Percentiles rank a stretch among this genome's conserved stretches.
Conservation (phyloP, 1,140 invertebrate species). For the Calephelis nemesis region DNA sequence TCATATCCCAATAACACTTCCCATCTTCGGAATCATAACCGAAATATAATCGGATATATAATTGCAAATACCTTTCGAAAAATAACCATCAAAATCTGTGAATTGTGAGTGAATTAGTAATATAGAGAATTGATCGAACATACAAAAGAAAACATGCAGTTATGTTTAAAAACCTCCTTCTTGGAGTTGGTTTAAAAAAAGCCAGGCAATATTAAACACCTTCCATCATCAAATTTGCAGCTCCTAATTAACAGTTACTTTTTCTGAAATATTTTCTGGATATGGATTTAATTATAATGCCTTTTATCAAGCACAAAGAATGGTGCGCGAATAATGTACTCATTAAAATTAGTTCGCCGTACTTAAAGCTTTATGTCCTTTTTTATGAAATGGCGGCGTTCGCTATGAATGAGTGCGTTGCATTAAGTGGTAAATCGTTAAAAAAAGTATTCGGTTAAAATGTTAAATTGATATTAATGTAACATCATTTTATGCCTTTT, state of each 20-base stretch:
- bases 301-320: conserved; percentile 10
- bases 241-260: conserved; percentile 8
- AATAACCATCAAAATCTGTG: too few species aligned
- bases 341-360: conserved; percentile 21
- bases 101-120: too few species aligned
- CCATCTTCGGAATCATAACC: too few species aligned
- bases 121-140: too few species aligned
- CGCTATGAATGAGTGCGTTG: background rate
- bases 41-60: too few species aligned
- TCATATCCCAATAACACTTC: too few species aligned
- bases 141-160: too few species aligned
- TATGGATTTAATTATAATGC: conserved; percentile 18
- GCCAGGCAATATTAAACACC: background rate
- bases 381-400: background rate
- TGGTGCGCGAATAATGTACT: conserved; percentile 20
- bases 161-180: background rate
- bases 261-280: background rate
- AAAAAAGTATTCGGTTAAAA: too few species aligned
- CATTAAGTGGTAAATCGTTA: too few species aligned
- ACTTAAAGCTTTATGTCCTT: conserved; percentile 1
- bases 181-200: background rate
- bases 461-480: too few species aligned
- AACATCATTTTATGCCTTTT: too few species aligned
- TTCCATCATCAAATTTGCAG: background rate
- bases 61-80: too few species aligned